phyloP scores from a whole-genome alignment of 2,113 vertebrate species.

The Sinocyclocheilus grahami region DNA sequence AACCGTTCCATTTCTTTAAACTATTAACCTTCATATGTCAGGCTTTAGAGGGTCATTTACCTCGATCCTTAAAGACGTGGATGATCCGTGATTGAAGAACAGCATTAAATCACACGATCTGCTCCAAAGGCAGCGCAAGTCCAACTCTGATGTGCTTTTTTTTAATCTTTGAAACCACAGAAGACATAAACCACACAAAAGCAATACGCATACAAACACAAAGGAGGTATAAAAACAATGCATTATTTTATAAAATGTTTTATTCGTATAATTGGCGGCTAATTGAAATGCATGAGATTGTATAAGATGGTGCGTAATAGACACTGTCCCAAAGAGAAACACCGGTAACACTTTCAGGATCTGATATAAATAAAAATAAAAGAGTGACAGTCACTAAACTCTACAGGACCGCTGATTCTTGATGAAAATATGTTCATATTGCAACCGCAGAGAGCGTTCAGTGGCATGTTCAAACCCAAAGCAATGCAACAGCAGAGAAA shows the following conservation, averaged over 20 bases:
- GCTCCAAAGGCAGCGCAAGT: too few relatives aligned
- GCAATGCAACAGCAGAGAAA: background rate
- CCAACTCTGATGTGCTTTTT: background rate
- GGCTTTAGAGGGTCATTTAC: background rate
- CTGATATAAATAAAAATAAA: conserved; percentile 40
- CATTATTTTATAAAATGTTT: conserved; percentile 28
- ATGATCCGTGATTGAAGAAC: too few relatives aligned
- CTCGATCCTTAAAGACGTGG: too few relatives aligned
- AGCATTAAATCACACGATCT: background rate
- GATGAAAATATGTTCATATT: background rate
- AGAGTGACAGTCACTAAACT: background rate
- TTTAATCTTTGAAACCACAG: background rate
- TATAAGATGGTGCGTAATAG: conserved; percentile 8
- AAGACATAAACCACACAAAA: background rate
- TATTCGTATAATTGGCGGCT: conserved; percentile 27
- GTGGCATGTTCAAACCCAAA: background rate
- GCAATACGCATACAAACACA: background rate
- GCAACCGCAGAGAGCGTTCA: background rate
- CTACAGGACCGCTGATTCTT: too few relatives aligned
- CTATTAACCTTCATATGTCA: background rate
- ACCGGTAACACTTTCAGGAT: conserved; percentile 30
- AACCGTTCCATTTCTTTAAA: background rate
- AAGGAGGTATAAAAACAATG: background rate
- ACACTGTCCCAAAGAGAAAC: conserved; percentile 33
- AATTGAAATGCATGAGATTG: conserved; percentile 41